These are phyloP conservation scores for Brachypteracias leptosomus DNA, from an alignment of 2,113 vertebrate genomes.

Conservation along the genomic window DNA sequence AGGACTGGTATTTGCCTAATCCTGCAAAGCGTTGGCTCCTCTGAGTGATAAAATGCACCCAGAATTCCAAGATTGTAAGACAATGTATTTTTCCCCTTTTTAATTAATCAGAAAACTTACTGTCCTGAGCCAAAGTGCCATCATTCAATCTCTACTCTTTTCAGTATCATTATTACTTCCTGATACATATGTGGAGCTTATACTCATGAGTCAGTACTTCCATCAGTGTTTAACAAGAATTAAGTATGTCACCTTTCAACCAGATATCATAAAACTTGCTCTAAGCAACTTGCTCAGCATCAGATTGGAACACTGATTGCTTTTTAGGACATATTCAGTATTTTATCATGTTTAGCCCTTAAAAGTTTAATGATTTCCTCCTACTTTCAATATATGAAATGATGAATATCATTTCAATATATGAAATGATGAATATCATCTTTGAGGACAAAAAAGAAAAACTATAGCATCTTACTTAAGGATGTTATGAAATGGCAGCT, in stretches of 20 bases:
- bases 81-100: background rate
- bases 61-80: background rate
- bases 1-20: conserved; percentile 35
- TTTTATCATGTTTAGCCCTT: background rate
- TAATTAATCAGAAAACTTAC: conserved; percentile 5
- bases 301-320: background rate
- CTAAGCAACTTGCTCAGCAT: background rate
- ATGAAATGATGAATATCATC: background rate
- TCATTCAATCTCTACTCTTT: background rate
- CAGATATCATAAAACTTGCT: background rate
- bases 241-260: background rate
- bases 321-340: background rate
- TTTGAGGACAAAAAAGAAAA: background rate
- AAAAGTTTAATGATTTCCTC: background rate
- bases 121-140: background rate
- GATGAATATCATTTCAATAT: background rate
- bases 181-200: background rate
- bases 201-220: background rate
- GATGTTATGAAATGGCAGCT: background rate
- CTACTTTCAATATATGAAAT: background rate
- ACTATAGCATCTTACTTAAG: fast-evolving
- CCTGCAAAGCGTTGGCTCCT: background rate
- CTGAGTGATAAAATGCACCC: background rate
- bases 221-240: background rate
- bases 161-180: background rate